Evolutionary conservation across 2,113 vertebrate genomes (phyloP).

Genomic region (Macrotis lagotis): DNA sequence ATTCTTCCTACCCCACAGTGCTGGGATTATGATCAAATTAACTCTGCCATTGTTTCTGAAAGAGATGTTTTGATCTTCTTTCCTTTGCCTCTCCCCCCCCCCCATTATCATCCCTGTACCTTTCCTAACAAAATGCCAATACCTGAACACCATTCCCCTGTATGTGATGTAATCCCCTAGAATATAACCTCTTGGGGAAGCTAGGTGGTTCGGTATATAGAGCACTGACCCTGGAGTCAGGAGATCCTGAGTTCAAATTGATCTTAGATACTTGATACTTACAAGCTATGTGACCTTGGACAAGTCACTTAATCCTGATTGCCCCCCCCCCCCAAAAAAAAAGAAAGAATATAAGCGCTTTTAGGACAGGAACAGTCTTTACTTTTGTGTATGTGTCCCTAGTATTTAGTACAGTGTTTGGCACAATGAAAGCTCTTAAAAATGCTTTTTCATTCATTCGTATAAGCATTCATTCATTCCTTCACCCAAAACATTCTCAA

Average conservation of each 20-base stretch:
- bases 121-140: background rate
- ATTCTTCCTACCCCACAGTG: background rate
- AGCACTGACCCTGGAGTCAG: no score
- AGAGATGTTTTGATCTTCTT: background rate
- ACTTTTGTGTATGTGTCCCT: background rate
- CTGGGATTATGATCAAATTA: background rate
- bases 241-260: no score
- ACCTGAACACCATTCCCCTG: background rate
- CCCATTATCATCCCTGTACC: background rate
- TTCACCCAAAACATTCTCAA: conserved; percentile 34
- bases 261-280: no score
- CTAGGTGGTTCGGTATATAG: no score
- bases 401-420: background rate
- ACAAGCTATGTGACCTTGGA: no score
- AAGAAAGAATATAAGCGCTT: background rate
- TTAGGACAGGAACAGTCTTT: background rate
- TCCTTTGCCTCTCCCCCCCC: background rate
- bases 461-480: background rate
- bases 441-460: background rate
- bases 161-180: background rate
- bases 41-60: background rate
- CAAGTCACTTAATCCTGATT: no score
- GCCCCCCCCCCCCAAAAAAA: no score
- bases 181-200: background rate
- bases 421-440: background rate